These are phyloP conservation scores for Pseudopodoces humilis DNA, from an alignment of 2,113 vertebrate species.

Conservation along the genomic window DNA sequence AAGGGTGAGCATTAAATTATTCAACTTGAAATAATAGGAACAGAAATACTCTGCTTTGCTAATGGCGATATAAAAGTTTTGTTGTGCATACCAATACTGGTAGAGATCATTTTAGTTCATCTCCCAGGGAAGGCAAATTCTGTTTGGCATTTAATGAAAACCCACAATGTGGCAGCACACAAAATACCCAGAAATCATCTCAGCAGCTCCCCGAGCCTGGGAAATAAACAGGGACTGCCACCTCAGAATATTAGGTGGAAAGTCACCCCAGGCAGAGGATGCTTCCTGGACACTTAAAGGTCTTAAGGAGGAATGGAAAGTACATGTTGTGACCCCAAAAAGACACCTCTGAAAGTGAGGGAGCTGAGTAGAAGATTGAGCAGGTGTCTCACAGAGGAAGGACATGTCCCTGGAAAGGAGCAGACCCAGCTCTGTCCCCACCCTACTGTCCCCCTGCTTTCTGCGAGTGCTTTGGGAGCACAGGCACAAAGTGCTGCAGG, in stretches of 20 bases:
- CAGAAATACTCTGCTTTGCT: constrained; percentile 29
- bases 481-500: not conserved
- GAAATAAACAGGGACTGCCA: not conserved
- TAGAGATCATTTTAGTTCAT: not conserved
- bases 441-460: rapidly evolving
- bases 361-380: rapidly evolving
- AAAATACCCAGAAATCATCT: not conserved
- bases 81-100: constrained; percentile 30
- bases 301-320: rapidly evolving
- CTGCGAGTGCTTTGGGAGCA: rapidly evolving
- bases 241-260: not conserved
- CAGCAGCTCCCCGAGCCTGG: not conserved
- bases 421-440: not conserved
- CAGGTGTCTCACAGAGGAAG: rapidly evolving
- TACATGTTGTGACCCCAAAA: rapidly evolving
- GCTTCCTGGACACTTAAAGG: not conserved
- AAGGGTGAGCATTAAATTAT: constrained; percentile 56
- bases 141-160: not conserved
- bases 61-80: constrained; percentile 43
- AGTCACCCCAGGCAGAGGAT: not conserved
- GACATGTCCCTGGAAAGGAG: rapidly evolving
- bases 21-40: constrained; percentile 43
- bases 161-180: rapidly evolving
- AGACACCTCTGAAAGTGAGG: not conserved
- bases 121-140: not conserved